phyloP scores from a whole-genome alignment of 2,888 invertebrate species.

The Drosophila subsilvestris region DNA sequence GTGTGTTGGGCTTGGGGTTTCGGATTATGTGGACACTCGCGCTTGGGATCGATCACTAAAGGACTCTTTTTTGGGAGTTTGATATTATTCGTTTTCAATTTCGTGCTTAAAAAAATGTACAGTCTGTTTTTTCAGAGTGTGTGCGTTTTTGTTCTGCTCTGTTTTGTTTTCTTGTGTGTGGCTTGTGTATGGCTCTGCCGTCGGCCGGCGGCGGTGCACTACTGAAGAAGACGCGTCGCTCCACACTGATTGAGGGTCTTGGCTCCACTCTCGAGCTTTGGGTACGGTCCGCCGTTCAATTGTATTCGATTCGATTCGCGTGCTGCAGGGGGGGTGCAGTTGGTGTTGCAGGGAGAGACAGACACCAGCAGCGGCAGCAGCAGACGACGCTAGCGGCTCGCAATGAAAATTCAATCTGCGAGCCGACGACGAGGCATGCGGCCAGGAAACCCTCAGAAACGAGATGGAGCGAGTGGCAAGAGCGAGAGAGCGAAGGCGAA shows the following conservation, averaged over 20 bases:
- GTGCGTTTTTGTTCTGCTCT: neutral
- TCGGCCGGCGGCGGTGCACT: slow-evolving; percentile 22
- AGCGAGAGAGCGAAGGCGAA: slow-evolving; percentile 20
- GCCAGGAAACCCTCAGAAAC: slow-evolving; percentile 77
- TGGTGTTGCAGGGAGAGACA: slow-evolving; percentile 23
- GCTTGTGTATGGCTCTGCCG: neutral
- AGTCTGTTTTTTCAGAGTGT: neutral
- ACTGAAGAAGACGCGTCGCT: slow-evolving; percentile 27
- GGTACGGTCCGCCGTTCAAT: neutral
- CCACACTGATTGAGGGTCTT: slow-evolving; percentile 27
- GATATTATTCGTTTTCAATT: neutral
- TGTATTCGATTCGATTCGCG: neutral
- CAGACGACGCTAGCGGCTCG: slow-evolving; percentile 78
- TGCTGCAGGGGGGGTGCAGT: slow-evolving; percentile 37
- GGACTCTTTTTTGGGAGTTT: neutral
- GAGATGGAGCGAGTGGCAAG: slow-evolving; percentile 3
- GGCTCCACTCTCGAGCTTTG: neutral
- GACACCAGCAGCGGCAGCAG: slow-evolving; percentile 36
- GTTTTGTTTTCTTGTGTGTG: neutral
- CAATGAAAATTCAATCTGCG: slow-evolving; percentile 82
- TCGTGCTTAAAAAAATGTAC: neutral
- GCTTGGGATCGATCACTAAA: neutral
- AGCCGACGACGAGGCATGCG: slow-evolving; percentile 72
- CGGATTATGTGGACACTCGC: neutral
- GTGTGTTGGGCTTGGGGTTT: too few species aligned